A percentile compares a stretch with the other conserved stretches of the same genome.
Evolutionary conservation across 2,888 invertebrate genomes (phyloP).

Genomic region (Empis stercorea): DNA sequence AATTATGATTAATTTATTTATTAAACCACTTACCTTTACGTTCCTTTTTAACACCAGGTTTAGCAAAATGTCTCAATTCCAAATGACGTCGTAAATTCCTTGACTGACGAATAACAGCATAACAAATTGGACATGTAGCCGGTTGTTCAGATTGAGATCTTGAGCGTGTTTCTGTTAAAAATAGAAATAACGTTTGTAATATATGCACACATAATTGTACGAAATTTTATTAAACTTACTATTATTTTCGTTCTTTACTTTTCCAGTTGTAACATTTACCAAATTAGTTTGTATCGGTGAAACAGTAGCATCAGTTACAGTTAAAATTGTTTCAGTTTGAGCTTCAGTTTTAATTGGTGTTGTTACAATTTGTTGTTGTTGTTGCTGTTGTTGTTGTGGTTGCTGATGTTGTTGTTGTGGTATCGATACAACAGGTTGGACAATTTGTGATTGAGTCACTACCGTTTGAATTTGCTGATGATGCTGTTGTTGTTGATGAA

Average conservation of each 20-base stretch:
- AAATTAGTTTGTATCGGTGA: constrained; percentile 15
- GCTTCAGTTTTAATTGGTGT: constrained; percentile 26
- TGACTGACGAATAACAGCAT: constrained; percentile 45
- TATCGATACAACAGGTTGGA: not conserved
- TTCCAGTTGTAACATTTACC: constrained; percentile 11
- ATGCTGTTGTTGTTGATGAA: not conserved
- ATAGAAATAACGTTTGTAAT: constrained; percentile 4
- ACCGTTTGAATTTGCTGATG: not conserved
- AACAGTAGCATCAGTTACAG: constrained; percentile 25
- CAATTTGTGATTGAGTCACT: not conserved
- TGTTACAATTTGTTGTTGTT: not conserved
- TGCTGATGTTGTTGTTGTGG: too few relatives aligned
- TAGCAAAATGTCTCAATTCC: constrained; percentile 37
- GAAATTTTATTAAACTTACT: constrained; percentile 13
- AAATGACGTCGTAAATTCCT: constrained; percentile 46
- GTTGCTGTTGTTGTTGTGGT: too few relatives aligned
- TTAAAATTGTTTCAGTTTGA: constrained; percentile 30
- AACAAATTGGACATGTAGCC: constrained; percentile 46
- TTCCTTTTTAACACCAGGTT: constrained; percentile 36
- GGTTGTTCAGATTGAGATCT: constrained; percentile 49
- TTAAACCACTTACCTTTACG: constrained; percentile 36
- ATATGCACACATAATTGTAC: not conserved
- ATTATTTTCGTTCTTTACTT: constrained; percentile 12
- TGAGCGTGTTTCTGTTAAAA: constrained; percentile 35
- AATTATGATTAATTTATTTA: too few relatives aligned